These are phyloP conservation scores for Albula goreensis DNA, from an alignment of 2,113 vertebrate genomes.

Conservation along the genomic window DNA sequence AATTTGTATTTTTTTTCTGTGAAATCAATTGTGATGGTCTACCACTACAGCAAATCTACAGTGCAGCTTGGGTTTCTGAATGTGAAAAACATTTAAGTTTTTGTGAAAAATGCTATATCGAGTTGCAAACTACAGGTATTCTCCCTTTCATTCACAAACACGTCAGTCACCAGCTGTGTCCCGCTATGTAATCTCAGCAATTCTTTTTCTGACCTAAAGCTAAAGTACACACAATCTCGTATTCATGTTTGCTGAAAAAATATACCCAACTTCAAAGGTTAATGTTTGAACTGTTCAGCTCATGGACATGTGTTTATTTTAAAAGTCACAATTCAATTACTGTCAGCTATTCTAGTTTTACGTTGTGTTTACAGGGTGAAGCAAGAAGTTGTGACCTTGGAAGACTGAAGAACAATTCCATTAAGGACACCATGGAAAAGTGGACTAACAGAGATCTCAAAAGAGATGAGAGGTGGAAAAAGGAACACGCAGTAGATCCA, in stretches of 20 bases:
- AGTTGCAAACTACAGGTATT: slow-evolving; percentile 6
- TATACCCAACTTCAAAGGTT: slow-evolving; percentile 1
- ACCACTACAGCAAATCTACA: neutral
- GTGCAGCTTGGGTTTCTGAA: neutral
- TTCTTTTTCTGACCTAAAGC: slow-evolving; percentile 5
- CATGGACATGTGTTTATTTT: slow-evolving; percentile 12
- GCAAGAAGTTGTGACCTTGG: neutral
- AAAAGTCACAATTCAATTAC: slow-evolving; percentile 9
- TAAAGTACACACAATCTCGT: slow-evolving; percentile 5
- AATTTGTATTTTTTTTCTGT: neutral
- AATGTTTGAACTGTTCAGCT: neutral
- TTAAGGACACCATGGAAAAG: neutral
- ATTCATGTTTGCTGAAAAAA: slow-evolving; percentile 7
- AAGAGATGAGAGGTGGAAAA: neutral
- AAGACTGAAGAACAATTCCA: neutral
- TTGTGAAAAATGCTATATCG: neutral
- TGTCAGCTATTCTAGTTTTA: neutral
- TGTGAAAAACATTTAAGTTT: neutral
- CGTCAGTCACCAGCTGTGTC: neutral
- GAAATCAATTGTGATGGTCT: neutral
- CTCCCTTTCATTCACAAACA: neutral
- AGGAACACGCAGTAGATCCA: neutral
- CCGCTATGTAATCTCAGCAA: neutral
- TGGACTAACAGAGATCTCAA: neutral
- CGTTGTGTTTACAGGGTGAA: neutral